A percentile compares a stretch with the other conserved stretches of the same genome.
phyloP scores from a whole-genome alignment of 1,140 invertebrate species.

The Caenorhabditis briggsae region DNA sequence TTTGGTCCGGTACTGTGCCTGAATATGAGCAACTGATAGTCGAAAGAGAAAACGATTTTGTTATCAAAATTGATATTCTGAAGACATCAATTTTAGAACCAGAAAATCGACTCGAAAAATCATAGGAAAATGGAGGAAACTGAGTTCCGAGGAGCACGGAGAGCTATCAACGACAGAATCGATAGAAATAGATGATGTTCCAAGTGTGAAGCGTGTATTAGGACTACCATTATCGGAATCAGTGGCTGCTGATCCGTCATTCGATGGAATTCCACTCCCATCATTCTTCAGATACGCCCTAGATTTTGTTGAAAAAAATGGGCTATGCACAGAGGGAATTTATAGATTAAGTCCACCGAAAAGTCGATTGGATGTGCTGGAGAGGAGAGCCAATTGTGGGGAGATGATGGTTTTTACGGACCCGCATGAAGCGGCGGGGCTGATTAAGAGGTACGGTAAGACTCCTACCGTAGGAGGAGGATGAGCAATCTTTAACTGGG shows the following conservation, averaged over 20 bases:
- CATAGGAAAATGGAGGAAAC: conserved; percentile 45
- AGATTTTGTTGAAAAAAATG: conserved; percentile 63
- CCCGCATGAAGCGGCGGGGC: conserved; percentile 62
- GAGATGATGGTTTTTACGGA: conserved; percentile 51
- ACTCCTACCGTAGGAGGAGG: no score
- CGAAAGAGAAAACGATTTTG: no score
- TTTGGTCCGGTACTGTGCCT: no score
- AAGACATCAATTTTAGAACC: background rate
- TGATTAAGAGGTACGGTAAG: conserved; percentile 58
- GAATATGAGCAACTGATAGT: no score
- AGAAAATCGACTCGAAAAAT: conserved; percentile 46
- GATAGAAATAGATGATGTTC: background rate
- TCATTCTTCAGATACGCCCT: conserved; percentile 55
- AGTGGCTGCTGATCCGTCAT: conserved; percentile 59
- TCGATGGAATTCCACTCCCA: conserved; percentile 63
- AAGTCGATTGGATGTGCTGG: conserved; percentile 60
- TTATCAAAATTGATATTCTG: no score
- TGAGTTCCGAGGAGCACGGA: conserved; percentile 8
- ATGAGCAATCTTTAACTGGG: background rate
- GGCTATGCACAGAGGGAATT: conserved; percentile 62
- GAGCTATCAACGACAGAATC: background rate
- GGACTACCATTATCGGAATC: conserved; percentile 36
- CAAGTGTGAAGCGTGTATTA: conserved; percentile 16
- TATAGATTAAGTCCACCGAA: conserved; percentile 64
- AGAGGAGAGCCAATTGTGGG: conserved; percentile 49